Evolutionary conservation across 1,140 invertebrate species (phyloP).

Genomic region (Babylonia areolata): DNA sequence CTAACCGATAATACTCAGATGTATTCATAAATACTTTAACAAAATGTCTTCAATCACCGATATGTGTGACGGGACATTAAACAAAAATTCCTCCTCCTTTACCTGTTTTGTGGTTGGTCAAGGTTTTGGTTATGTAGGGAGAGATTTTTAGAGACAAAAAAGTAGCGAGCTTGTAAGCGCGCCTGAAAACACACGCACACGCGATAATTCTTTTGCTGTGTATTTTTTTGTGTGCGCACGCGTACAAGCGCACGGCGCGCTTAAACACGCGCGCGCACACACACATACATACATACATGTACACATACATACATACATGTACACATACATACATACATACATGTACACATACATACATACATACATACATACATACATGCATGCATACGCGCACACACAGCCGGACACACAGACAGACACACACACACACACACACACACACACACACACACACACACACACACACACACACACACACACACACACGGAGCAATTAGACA

Average conservation of each 20-base stretch:
- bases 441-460: conserved; percentile 22
- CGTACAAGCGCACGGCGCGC: no score
- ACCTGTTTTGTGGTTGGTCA: no score
- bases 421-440: background rate
- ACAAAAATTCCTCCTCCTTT: no score
- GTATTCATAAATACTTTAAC: no score
- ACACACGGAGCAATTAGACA: no score
- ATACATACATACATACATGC: background rate
- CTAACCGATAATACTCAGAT: no score
- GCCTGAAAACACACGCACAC: background rate
- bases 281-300: background rate
- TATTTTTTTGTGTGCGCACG: background rate
- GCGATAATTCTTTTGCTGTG: background rate
- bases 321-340: background rate
- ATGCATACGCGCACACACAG: background rate
- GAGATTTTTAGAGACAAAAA: no score
- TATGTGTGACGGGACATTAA: no score
- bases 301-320: background rate
- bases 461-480: background rate
- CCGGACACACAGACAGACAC: background rate
- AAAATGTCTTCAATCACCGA: no score
- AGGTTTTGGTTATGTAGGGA: no score
- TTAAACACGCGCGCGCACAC: background rate
- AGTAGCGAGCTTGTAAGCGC: background rate
- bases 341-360: background rate